A percentile compares a stretch with the other conserved stretches of the same genome.
These are phyloP conservation scores for Coenonympha arcania DNA, from an alignment of 2,888 invertebrate species.

Conservation along the genomic window DNA sequence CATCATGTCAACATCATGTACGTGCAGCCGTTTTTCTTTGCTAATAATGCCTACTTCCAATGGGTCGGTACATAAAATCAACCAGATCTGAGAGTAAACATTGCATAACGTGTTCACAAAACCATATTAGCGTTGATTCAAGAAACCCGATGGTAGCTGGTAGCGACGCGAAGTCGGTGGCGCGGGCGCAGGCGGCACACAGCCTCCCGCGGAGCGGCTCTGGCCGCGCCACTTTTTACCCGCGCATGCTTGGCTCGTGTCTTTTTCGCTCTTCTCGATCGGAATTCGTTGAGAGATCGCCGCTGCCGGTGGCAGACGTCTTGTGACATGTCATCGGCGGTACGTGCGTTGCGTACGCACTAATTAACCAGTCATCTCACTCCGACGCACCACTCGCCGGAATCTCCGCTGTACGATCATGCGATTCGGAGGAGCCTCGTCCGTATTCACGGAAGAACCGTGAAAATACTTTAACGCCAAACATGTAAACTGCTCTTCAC, in stretches of 20 bases:
- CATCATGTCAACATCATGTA: too few species aligned
- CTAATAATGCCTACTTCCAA: too few species aligned
- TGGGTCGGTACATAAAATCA: background rate
- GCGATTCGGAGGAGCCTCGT: slow-evolving; percentile 47
- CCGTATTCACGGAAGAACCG: slow-evolving; percentile 62
- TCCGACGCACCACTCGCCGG: slow-evolving; percentile 41
- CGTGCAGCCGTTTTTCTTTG: too few species aligned
- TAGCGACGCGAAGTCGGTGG: slow-evolving; percentile 29
- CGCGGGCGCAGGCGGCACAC: slow-evolving; percentile 32
- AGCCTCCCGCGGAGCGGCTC: slow-evolving; percentile 61
- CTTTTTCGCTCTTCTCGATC: slow-evolving; percentile 71
- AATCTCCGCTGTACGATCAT: slow-evolving; percentile 44
- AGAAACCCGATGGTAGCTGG: slow-evolving; percentile 12
- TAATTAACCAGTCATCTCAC: slow-evolving; percentile 67
- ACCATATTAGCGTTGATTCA: slow-evolving; percentile 12
- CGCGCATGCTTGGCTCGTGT: slow-evolving; percentile 68
- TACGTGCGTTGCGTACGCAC: slow-evolving; percentile 69
- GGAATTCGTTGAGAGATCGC: slow-evolving; percentile 72
- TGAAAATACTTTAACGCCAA: slow-evolving; percentile 51
- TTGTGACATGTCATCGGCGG: slow-evolving; percentile 66
- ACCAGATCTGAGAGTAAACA: background rate
- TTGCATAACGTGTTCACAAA: slow-evolving; percentile 25
- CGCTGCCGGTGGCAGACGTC: slow-evolving; percentile 73
- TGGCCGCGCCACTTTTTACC: slow-evolving; percentile 63
- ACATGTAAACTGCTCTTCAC: slow-evolving; percentile 51